Evolutionary conservation across 2,797 vertebrate species (phyloP).

Genomic region (Sebastes taczanowskii): DNA sequence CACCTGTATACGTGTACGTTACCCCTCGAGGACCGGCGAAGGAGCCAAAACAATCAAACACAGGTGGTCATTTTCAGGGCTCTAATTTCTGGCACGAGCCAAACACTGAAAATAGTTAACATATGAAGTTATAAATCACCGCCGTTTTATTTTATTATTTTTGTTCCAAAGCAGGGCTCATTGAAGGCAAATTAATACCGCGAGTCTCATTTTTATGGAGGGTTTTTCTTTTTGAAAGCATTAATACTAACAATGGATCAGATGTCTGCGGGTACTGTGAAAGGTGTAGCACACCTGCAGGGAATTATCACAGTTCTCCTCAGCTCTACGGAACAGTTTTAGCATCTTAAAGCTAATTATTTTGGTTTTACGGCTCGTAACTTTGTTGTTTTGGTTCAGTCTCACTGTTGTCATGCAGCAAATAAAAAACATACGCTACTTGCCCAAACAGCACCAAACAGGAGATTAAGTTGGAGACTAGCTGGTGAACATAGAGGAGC

Average conservation of each 20-base stretch:
- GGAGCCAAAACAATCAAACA: conserved; percentile 78
- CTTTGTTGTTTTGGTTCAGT: background rate
- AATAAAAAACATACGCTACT: background rate
- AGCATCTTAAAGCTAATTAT: background rate
- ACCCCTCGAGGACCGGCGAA: conserved; percentile 53
- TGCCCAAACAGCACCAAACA: too few species aligned
- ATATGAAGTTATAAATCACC: conserved; percentile 73
- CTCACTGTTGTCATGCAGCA: background rate
- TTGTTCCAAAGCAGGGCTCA: conserved; percentile 55
- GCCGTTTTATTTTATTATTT: conserved; percentile 56
- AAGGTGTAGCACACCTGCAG: background rate
- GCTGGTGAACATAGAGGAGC: background rate
- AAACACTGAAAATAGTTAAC: conserved; percentile 71
- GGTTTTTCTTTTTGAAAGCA: conserved; percentile 29
- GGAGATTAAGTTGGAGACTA: background rate
- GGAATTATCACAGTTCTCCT: background rate
- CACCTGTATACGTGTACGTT: conserved; percentile 67
- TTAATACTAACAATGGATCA: background rate
- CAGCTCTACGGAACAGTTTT: background rate
- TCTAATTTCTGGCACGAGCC: conserved; percentile 71
- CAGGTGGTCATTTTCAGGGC: conserved; percentile 77
- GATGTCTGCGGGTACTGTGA: background rate
- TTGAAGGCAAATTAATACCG: conserved; percentile 56
- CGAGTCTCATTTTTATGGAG: conserved; percentile 31
- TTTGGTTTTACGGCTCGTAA: background rate